Conservation (phyloP, 2,888 invertebrate genomes). For the Caenorhabditis sp. region DNA sequence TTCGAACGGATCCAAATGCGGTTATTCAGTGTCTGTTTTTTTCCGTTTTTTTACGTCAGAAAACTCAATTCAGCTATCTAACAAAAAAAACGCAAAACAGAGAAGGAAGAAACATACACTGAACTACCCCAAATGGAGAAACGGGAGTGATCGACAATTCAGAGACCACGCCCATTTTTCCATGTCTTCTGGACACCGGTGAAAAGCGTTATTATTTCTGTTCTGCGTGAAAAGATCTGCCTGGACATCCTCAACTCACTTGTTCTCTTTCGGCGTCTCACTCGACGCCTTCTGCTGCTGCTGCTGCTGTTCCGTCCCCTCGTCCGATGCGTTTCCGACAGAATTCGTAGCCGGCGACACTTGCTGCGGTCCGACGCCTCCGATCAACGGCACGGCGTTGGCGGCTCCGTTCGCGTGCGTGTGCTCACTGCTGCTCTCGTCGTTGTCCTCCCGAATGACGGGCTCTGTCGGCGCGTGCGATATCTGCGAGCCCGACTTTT, state of each 20-base stretch:
- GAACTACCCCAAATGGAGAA: too few relatives aligned
- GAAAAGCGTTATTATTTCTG: slow-evolving; percentile 5
- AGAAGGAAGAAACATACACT: too few relatives aligned
- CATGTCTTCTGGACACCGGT: too few relatives aligned
- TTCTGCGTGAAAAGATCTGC: background rate
- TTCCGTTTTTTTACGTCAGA: too few relatives aligned
- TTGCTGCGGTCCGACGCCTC: slow-evolving; percentile 27
- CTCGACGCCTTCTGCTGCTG: slow-evolving; percentile 48
- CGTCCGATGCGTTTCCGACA: slow-evolving; percentile 7
- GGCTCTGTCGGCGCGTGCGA: slow-evolving; percentile 78
- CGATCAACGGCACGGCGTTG: slow-evolving; percentile 45
- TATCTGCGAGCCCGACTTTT: slow-evolving; percentile 73
- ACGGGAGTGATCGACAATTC: too few relatives aligned
- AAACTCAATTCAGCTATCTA: too few relatives aligned
- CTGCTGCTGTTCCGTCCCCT: slow-evolving; percentile 1
- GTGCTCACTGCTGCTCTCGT: slow-evolving; percentile 69
- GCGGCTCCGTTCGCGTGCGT: slow-evolving; percentile 30
- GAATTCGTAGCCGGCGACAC: slow-evolving; percentile 4
- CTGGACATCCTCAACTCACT: slow-evolving; percentile 46
- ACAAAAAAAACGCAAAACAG: too few relatives aligned
- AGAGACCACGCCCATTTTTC: too few relatives aligned
- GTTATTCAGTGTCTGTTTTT: too few relatives aligned
- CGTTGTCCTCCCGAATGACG: slow-evolving; percentile 77
- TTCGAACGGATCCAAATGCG: too few relatives aligned
- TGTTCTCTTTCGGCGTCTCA: slow-evolving; percentile 59